A percentile compares a stretch with the other conserved stretches of the same genome.
phyloP scores from a whole-genome alignment of 2,113 vertebrate genomes.

The Dryoscopus gambensis region DNA sequence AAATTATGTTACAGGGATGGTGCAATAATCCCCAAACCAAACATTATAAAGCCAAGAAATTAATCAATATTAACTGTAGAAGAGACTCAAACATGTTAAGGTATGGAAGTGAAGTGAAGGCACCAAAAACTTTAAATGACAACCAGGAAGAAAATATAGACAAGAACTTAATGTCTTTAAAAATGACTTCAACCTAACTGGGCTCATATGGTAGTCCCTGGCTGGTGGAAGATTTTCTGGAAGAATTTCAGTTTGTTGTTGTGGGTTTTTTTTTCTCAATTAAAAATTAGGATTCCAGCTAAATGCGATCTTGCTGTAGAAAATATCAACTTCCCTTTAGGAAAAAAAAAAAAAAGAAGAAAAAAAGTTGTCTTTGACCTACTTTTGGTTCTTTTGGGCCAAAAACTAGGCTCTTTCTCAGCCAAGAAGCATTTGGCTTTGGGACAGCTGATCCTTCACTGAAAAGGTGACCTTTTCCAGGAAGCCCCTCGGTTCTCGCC shows the following conservation, averaged over 20 bases:
- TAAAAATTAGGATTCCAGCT: slow-evolving; percentile 42
- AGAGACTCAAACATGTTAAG: slow-evolving; percentile 67
- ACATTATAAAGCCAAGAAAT: slow-evolving; percentile 60
- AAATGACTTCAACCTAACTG: slow-evolving; percentile 62
- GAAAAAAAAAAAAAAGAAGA: neutral
- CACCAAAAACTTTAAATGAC: slow-evolving; percentile 65
- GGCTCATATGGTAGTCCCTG: slow-evolving; percentile 30
- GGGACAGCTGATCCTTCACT: slow-evolving; percentile 32
- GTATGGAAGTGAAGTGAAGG: slow-evolving; percentile 67
- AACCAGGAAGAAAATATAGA: slow-evolving; percentile 66
- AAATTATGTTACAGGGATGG: slow-evolving; percentile 52
- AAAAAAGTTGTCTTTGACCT: slow-evolving; percentile 30
- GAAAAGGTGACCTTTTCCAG: slow-evolving; percentile 28
- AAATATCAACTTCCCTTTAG: neutral
- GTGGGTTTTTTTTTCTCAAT: neutral
- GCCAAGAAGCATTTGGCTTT: slow-evolving; percentile 2
- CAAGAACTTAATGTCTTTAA: slow-evolving; percentile 58
- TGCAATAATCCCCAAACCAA: slow-evolving; percentile 60
- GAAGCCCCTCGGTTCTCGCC: neutral
- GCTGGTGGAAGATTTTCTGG: slow-evolving; percentile 49
- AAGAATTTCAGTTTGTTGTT: neutral
- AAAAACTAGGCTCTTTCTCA: slow-evolving; percentile 40
- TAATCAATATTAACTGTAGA: slow-evolving; percentile 51
- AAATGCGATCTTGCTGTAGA: slow-evolving; percentile 43
- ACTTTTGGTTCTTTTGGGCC: slow-evolving; percentile 10